Conservation (phyloP, 2,888 invertebrate genomes). For the Eilema depressum region DNA sequence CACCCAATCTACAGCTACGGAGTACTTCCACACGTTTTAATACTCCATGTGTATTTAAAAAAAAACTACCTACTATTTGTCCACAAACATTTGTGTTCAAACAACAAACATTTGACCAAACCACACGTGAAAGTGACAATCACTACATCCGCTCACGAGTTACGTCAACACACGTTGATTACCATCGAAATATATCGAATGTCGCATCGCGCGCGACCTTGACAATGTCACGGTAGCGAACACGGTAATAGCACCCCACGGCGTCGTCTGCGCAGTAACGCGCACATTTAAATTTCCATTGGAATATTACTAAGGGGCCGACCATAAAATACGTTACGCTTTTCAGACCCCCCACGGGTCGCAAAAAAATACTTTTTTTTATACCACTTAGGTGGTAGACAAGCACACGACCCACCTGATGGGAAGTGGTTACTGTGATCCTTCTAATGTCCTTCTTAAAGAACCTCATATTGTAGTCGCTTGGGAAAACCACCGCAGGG, state of each 20-base stretch:
- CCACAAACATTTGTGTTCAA: background rate
- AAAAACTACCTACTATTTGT: background rate
- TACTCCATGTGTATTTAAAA: no score
- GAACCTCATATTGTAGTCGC: no score
- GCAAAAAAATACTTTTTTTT: no score
- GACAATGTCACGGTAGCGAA: conserved; percentile 60
- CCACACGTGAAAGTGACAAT: conserved; percentile 43
- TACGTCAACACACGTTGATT: conserved; percentile 44
- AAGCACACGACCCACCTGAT: no score
- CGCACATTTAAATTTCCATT: conserved; percentile 26
- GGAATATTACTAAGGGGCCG: background rate
- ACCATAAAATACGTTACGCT: background rate
- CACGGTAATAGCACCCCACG: conserved; percentile 56
- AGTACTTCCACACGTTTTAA: no score
- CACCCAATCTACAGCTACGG: no score
- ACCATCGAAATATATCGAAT: conserved; percentile 48
- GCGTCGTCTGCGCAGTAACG: conserved; percentile 38
- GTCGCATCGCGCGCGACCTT: conserved; percentile 57
- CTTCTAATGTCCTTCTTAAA: no score
- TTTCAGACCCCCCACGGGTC: no score
- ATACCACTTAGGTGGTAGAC: no score
- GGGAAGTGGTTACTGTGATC: no score
- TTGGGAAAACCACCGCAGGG: no score
- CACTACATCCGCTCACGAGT: conserved; percentile 32
- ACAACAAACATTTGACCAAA: conserved; percentile 12